Conservation (phyloP, 1,140 invertebrate species). For the Sycophaga agraensis region DNA sequence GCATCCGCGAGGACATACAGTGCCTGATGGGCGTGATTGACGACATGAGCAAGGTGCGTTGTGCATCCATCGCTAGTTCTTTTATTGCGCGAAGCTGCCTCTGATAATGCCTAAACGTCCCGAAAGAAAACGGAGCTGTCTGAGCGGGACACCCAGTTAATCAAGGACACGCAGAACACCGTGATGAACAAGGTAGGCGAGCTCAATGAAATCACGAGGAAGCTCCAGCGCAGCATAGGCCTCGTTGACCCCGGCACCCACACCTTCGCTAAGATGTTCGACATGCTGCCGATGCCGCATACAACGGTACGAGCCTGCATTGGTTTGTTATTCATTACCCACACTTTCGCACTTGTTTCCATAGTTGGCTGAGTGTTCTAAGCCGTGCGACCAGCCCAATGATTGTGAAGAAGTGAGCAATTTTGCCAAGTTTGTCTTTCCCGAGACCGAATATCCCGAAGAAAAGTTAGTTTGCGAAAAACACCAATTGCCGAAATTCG, state of each 20-base stretch:
- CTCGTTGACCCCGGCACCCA: constrained; percentile 39
- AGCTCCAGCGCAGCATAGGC: constrained; percentile 43
- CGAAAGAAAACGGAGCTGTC: no score
- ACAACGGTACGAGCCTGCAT: constrained; percentile 22
- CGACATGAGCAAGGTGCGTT: no score
- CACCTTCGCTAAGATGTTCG: constrained; percentile 40
- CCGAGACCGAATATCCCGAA: constrained; percentile 43
- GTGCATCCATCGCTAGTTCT: no score
- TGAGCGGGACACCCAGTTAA: constrained; percentile 41
- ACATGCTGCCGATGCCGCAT: constrained; percentile 36
- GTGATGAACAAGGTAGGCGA: constrained; percentile 45
- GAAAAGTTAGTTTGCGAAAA: no score
- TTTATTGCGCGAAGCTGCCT: no score
- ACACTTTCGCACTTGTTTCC: no score
- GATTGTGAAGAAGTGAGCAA: not conserved
- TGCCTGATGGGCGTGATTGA: no score
- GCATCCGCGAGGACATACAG: constrained; percentile 37
- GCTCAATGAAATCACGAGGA: constrained; percentile 47
- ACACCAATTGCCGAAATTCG: no score
- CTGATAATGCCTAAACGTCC: no score
- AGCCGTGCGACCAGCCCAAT: no score
- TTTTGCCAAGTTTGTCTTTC: constrained; percentile 41
- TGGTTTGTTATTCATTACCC: no score
- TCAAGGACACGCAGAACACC: constrained; percentile 42
- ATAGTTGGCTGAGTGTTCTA: no score